phyloP scores from a whole-genome alignment of 2,113 vertebrate species.

The Proterorhinus semilunaris region DNA sequence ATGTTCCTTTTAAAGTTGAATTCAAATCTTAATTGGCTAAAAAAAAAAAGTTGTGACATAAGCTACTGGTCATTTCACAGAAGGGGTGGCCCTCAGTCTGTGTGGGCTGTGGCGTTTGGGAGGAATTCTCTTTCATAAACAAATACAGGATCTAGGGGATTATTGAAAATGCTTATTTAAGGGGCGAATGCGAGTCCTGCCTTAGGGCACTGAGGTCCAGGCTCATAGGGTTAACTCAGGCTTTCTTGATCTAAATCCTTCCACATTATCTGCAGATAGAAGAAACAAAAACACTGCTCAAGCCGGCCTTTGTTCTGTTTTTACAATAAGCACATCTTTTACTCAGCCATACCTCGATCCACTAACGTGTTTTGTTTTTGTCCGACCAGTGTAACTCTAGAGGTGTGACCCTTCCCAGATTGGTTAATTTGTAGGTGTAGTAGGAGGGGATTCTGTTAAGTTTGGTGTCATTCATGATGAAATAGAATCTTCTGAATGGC shows the following conservation, averaged over 20 bases:
- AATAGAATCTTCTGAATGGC: no score
- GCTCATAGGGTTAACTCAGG: constrained; percentile 38
- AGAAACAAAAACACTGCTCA: constrained; percentile 41
- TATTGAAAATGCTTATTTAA: constrained; percentile 64
- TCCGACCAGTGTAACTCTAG: constrained; percentile 33
- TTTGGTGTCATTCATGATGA: no score
- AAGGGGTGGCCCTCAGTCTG: constrained; percentile 55
- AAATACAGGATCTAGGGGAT: constrained; percentile 73
- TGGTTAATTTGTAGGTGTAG: constrained; percentile 39
- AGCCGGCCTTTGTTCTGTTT: constrained; percentile 36
- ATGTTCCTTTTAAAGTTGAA: background rate
- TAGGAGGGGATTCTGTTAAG: no score
- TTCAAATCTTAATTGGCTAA: background rate
- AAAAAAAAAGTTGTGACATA: background rate
- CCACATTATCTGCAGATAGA: constrained; percentile 57
- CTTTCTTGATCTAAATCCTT: constrained; percentile 48
- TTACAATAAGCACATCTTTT: constrained; percentile 19
- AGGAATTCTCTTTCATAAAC: constrained; percentile 69
- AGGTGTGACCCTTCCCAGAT: constrained; percentile 54
- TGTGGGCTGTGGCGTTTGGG: constrained; percentile 66
- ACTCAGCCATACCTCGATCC: background rate
- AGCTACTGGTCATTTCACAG: constrained; percentile 27
- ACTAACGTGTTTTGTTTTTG: constrained; percentile 39
- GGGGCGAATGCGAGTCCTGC: constrained; percentile 53
- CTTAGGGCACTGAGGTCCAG: constrained; percentile 49